Base-by-base conservation (phyloP, 30 jellyfish, hydroid and myxozoan genomes). In the Mastigias papua region DNA sequence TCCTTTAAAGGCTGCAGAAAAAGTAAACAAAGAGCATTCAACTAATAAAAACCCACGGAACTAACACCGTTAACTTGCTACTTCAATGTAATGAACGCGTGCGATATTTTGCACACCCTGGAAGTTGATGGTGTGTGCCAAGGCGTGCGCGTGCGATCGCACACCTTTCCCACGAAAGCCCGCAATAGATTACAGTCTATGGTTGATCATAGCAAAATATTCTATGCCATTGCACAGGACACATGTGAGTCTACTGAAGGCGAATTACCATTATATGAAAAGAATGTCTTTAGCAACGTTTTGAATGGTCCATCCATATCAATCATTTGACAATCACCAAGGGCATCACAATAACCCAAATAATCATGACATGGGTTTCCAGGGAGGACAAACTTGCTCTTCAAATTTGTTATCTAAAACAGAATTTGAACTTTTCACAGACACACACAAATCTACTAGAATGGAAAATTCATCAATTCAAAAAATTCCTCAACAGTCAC, bases 291-390 rank as follows among this genome's bases (percentile, higher is more conserved):
- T 5, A 90, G 71, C 16, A 95, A 82, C 29, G 89, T 32, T 68
- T 95, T 80, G 75, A 95, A 50, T 22, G 99, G 99, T 26, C 99
- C 99, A 89, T 90, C 98, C 99, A 89, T 90, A 76, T 95, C 98
- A 64, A 95, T 95, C 87, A 70, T 88, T 83, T 95, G 97, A 76
- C 99, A 95, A 13, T 34, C 73, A 1, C 98, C 99, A 34, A 85
- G 96, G 19, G 98, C 94, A 87, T 95, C 97, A 69, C 99, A 95
- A 67, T 86, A 95, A 17, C 99, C 99, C 48, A 58, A n/a, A 68
- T 77, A 95, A 69, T 90, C 79, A 37, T 89, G 87, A 64, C 99
- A 95, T 29, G 98, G 98, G 35, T 90, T 76, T 16, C 99, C 99
- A 65, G 97, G 98, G 34, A 92, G 74, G 63, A 84, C 93, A 48